Percentiles rank a stretch among this genome's conserved stretches.
Evolutionary conservation across 2,797 vertebrate genomes (phyloP).

Genomic region (Choloepus didactylus): DNA sequence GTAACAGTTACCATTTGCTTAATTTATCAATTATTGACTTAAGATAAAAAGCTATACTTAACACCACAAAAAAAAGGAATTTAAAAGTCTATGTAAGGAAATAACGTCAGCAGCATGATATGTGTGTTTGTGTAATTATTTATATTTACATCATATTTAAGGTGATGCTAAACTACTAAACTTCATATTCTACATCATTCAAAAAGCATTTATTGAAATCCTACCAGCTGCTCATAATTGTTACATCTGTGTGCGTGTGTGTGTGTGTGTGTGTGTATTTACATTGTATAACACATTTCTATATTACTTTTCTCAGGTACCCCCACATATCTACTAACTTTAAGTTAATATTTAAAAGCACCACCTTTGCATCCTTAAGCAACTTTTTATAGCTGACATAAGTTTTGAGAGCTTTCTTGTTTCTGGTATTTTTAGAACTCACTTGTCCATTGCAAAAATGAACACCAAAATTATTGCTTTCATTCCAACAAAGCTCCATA

Average conservation of each 20-base stretch:
- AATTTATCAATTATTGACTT: background rate
- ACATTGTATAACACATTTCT: background rate
- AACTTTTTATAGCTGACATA: constrained; percentile 3
- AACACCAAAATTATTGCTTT: constrained; percentile 7
- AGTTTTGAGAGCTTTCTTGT: background rate
- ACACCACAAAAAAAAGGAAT: background rate
- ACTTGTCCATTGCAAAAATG: background rate
- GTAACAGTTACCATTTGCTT: background rate
- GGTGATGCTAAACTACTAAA: constrained; percentile 38
- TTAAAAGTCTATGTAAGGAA: constrained; percentile 53
- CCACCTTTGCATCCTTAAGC: background rate
- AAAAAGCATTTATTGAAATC: constrained; percentile 46
- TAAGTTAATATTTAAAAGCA: constrained; percentile 63
- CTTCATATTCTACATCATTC: constrained; percentile 51
- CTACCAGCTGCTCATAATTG: constrained; percentile 4
- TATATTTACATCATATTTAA: constrained; percentile 54
- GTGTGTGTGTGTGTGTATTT: background rate
- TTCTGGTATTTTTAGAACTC: constrained; percentile 24
- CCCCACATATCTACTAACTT: constrained; percentile 30
- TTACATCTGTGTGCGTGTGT: background rate
- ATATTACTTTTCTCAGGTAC: constrained; percentile 48
- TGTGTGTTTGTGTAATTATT: background rate
- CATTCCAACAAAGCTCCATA: background rate
- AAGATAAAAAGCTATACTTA: constrained; percentile 35
- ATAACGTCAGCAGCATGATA: background rate